Evolutionary conservation across 2,113 vertebrate species (phyloP).

Genomic region (Rhagologus leucostigma): DNA sequence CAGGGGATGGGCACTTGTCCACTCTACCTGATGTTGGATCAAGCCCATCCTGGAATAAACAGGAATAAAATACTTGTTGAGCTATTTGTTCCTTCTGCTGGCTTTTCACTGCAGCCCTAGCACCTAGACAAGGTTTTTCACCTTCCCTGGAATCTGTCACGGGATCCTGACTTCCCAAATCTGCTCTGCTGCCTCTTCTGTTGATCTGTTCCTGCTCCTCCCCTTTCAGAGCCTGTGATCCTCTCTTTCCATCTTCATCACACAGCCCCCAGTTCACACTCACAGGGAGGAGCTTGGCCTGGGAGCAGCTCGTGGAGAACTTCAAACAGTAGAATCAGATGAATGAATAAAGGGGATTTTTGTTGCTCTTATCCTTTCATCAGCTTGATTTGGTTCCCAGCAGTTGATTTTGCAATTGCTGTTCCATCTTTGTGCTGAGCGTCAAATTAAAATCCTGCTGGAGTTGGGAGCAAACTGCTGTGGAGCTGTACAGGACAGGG

Average conservation of each 20-base stretch:
- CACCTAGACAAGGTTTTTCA: background rate
- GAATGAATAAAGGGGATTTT: slow-evolving; percentile 45
- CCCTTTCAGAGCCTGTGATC: background rate
- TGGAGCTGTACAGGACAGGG: background rate
- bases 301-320: background rate
- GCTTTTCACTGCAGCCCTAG: background rate
- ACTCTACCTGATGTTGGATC: background rate
- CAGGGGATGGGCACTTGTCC: background rate
- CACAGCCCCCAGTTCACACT: background rate
- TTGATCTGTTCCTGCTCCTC: background rate
- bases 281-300: background rate
- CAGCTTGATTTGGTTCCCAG: background rate
- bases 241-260: background rate
- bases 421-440: background rate
- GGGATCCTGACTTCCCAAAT: background rate
- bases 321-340: background rate
- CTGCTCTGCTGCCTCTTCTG: background rate
- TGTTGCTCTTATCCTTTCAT: slow-evolving; percentile 48
- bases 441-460: background rate
- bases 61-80: background rate
- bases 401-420: background rate
- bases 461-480: background rate
- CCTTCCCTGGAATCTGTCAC: background rate
- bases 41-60: background rate
- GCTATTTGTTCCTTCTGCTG: background rate